Percentiles rank a stretch among this genome's conserved stretches.
Conservation (phyloP, 2,888 invertebrate genomes). For the Megaustenia siamemsis region DNA sequence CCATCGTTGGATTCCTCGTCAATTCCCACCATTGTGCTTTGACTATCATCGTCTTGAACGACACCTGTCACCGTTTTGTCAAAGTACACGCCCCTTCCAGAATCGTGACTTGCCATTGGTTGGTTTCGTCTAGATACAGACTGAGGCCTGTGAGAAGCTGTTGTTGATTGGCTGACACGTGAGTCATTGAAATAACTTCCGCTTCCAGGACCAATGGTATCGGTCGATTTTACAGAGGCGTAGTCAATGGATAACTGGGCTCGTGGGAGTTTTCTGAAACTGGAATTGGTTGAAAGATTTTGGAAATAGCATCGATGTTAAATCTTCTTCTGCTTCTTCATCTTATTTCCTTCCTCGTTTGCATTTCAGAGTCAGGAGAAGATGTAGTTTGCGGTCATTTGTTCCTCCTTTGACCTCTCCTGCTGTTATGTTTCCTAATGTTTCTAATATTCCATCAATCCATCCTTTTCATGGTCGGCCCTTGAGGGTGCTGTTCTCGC, state of each 20-base stretch:
- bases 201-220: constrained; percentile 20
- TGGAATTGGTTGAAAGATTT: background rate
- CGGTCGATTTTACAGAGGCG: constrained; percentile 35
- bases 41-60: background rate
- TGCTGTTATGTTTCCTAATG: background rate
- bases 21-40: background rate
- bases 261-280: constrained; percentile 40
- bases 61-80: background rate
- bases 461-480: too few species aligned
- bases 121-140: background rate
- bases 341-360: too few species aligned
- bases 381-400: too few species aligned
- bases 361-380: too few species aligned
- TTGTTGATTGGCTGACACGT: background rate
- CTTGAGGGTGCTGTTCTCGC: too few species aligned
- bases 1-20: background rate
- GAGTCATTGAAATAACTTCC: constrained; percentile 1
- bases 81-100: background rate
- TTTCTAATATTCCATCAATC: background rate
- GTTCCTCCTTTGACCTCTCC: too few species aligned
- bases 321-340: too few species aligned
- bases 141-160: background rate
- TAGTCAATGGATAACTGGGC: constrained; percentile 38
- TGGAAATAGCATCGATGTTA: background rate
- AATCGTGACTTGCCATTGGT: background rate